phyloP scores from a whole-genome alignment of 2,888 invertebrate species.

The Cosmia trapezina region DNA sequence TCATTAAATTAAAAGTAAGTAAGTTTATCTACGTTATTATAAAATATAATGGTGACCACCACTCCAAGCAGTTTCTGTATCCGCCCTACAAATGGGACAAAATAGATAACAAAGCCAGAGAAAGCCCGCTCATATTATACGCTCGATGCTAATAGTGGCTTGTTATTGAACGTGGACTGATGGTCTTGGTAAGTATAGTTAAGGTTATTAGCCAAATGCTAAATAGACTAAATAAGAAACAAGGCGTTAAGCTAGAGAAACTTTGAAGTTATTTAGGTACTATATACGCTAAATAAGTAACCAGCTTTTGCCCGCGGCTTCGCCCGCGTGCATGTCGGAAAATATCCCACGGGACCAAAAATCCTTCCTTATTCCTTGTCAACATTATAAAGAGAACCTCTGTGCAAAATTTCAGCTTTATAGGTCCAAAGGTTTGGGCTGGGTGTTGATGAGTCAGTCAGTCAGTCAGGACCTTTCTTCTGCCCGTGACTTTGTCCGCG shows the following conservation, averaged over 20 bases:
- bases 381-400: too few relatives aligned
- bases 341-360: too few relatives aligned
- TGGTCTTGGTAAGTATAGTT: conserved; percentile 28
- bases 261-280: conserved; percentile 7
- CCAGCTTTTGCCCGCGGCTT: too few relatives aligned
- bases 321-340: too few relatives aligned
- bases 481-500: too few relatives aligned
- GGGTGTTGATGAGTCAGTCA: too few relatives aligned
- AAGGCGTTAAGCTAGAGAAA: conserved; percentile 37
- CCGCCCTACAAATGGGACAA: conserved; percentile 44
- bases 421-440: too few relatives aligned
- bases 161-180: conserved; percentile 38
- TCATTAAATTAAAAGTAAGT: not conserved
- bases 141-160: conserved; percentile 43
- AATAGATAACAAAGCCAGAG: conserved; percentile 52
- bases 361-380: too few relatives aligned
- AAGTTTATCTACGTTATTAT: not conserved
- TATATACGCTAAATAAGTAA: too few relatives aligned
- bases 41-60: conserved; percentile 3
- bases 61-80: conserved; percentile 30
- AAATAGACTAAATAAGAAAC: conserved; percentile 35
- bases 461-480: too few relatives aligned
- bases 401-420: too few relatives aligned
- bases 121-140: conserved; percentile 52
- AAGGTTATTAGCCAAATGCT: conserved; percentile 46